Conservation (phyloP, 2,888 invertebrate species). For the Chamaedrilus cognettii region DNA sequence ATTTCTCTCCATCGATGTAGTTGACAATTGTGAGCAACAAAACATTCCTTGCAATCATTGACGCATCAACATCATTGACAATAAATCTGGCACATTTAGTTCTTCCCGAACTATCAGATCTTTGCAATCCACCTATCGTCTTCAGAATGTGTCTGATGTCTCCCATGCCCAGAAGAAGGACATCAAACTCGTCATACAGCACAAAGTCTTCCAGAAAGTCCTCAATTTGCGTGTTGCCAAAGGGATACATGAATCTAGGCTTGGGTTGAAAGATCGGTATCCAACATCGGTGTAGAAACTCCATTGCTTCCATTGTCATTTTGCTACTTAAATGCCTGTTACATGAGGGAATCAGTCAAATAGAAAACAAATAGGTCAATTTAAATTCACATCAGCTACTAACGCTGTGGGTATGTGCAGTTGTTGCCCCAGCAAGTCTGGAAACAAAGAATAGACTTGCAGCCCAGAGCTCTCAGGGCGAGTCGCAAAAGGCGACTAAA, state of each 20-base stretch:
- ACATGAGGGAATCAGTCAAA: no score
- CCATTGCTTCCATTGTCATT: no score
- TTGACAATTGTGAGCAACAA: neutral
- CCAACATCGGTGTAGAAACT: neutral
- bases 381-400: no score
- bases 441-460: no score
- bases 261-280: neutral
- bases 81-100: neutral
- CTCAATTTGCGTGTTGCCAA: neutral
- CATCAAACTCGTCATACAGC: neutral
- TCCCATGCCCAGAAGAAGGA: neutral
- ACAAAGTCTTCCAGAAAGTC: neutral
- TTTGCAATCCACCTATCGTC: neutral
- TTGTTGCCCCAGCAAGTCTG: no score
- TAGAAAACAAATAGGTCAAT: no score
- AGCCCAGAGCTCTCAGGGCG: no score
- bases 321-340: no score
- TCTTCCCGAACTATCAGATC: no score
- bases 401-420: no score
- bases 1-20: neutral
- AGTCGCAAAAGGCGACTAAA: no score
- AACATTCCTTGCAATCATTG: neutral
- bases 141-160: neutral
- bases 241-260: neutral
- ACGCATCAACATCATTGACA: neutral